Evolutionary conservation across 1,140 invertebrate genomes (phyloP).

Genomic region (Wasmannia auropunctata): DNA sequence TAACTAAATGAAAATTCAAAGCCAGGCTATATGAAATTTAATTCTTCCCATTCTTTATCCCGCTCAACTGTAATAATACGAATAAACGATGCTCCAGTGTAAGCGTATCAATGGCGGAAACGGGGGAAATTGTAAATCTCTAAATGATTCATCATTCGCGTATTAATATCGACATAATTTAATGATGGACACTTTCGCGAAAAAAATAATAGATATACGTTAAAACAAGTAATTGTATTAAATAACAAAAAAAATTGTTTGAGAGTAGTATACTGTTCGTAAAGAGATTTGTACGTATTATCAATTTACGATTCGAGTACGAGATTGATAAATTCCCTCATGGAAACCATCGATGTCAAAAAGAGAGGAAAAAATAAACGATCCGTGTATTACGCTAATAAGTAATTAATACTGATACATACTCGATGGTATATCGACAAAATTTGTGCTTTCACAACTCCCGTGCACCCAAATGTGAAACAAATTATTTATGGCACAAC

Average conservation of each 20-base stretch:
- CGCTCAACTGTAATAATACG: constrained; percentile 52
- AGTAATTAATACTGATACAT: not conserved
- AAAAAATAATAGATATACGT: constrained; percentile 30
- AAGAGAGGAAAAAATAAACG: not conserved
- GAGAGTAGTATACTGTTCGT: not conserved
- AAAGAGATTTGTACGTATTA: constrained; percentile 21
- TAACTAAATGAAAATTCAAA: constrained; percentile 73
- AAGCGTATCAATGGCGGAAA: constrained; percentile 27
- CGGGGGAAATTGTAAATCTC: constrained; percentile 54
- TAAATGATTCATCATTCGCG: constrained; percentile 55
- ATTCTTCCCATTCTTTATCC: constrained; percentile 67
- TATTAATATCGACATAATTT: constrained; percentile 38
- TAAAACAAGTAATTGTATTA: constrained; percentile 41
- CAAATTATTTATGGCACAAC: not conserved
- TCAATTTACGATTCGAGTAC: not conserved
- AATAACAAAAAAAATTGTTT: constrained; percentile 32
- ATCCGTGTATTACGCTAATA: not conserved
- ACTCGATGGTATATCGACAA: not conserved
- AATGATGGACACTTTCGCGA: not conserved
- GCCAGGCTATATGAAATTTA: constrained; percentile 56
- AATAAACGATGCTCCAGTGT: constrained; percentile 37
- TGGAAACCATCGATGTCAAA: not conserved
- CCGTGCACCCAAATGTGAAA: not conserved
- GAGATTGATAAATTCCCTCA: not conserved
- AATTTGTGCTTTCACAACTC: not conserved